Evolutionary conservation across 2,113 vertebrate species (phyloP), one percentile per base, ranked within the genome.

Genomic region (Ornithorhynchus anatinus): DNA sequence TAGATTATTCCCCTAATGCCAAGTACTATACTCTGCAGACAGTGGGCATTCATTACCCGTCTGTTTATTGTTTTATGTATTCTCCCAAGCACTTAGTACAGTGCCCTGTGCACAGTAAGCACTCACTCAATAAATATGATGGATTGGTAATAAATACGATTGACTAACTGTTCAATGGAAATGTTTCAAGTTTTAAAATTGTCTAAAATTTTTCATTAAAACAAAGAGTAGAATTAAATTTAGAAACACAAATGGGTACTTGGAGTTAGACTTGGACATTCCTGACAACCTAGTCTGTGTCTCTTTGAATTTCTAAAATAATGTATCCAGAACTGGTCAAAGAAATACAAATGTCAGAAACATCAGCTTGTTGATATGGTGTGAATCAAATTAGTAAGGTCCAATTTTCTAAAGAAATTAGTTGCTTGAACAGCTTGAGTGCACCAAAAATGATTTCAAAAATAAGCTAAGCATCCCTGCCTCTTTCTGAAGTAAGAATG

Each of bases 331-430:
- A 17, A 33, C 17, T 43, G n/a, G 33, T 44, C 47, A 50, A 83
- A 33, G 10, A n/a, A 53, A 62, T 52, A 51, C 5, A 8, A 59
- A 4, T 62, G 12, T 79, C 29, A 72, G 63, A 66, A 75, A 8
- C 23, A 54, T 53, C 25, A 36, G 11, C 20, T 58, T 75, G 59
- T 32, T 50, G 40, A 58, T 32, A 27, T 32, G 56, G 35, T 10
- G 39, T 67, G 44, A 77, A 58, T 9, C 69, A 37, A 67, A 69
- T 63, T 29, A 58, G 37, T 33, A 56, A 57, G 35, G 20, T 16
- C 67, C 5, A 32, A 53, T 70, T 81, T 81, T 67, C 14, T 27
- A 29, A 50, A 39, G 43, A 72, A 50, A 67, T 16, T 20, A 32
- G 65, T 66, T 79, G 52, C 11, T 60, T 66, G 48, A 61, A 25